Percentiles rank a stretch among this genome's conserved stretches.
Evolutionary conservation across 2,113 vertebrate genomes (phyloP).

Genomic region (Odontesthes bonariensis): DNA sequence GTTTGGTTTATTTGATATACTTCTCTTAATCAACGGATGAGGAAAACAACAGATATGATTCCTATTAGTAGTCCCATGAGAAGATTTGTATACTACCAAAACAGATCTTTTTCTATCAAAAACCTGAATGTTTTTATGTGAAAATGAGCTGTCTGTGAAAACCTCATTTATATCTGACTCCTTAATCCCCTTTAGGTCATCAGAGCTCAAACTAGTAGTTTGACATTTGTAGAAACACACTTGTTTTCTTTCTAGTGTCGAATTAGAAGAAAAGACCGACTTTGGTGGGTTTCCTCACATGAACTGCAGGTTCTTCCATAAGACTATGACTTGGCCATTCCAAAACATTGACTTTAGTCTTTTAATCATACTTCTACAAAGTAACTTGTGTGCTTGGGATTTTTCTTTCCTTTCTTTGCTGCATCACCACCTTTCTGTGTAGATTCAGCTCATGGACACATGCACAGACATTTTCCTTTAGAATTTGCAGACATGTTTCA

Average conservation of each 20-base stretch:
- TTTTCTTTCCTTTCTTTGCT: neutral
- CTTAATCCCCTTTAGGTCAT: neutral
- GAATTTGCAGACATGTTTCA: neutral
- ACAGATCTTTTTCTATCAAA: neutral
- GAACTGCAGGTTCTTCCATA: neutral
- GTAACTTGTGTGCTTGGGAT: neutral
- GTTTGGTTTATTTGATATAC: conserved; percentile 44
- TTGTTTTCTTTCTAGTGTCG: neutral
- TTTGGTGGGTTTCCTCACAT: neutral
- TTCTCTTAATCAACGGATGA: conserved; percentile 36
- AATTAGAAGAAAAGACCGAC: neutral
- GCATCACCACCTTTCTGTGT: neutral
- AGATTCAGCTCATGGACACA: conserved; percentile 7
- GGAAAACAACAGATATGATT: conserved; percentile 41
- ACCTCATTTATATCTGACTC: neutral
- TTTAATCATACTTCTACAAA: neutral
- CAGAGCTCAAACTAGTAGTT: neutral
- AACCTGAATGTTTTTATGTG: neutral
- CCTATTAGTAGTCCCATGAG: neutral
- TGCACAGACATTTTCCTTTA: neutral
- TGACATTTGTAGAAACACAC: neutral
- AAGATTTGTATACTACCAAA: neutral
- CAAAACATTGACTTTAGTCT: neutral
- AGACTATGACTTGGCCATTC: neutral
- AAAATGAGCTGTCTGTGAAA: neutral